Evolutionary conservation across 2,888 invertebrate genomes (phyloP).

Genomic region (Lacanobia oleracea): DNA sequence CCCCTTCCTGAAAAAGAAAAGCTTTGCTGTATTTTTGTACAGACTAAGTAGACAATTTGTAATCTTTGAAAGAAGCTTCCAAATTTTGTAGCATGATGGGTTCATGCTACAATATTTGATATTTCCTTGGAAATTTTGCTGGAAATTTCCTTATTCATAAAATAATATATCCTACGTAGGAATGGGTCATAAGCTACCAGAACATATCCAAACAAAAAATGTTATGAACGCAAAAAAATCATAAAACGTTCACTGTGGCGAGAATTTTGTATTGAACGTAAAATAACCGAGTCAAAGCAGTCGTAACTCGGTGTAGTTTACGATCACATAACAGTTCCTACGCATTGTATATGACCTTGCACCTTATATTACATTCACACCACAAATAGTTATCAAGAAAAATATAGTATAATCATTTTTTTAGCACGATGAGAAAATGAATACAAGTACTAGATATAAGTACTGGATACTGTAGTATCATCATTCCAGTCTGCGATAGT

Average conservation of each 20-base stretch:
- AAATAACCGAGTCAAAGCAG: constrained; percentile 41
- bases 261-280: constrained; percentile 39
- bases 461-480: no score
- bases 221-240: constrained; percentile 27
- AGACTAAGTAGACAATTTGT: background rate
- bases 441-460: background rate
- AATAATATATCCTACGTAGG: background rate
- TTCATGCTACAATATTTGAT: no score
- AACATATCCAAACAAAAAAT: constrained; percentile 4
- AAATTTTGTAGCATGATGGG: background rate
- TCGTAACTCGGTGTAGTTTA: constrained; percentile 51
- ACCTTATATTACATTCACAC: constrained; percentile 19
- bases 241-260: constrained; percentile 27
- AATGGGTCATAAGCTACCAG: background rate
- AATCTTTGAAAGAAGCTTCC: background rate
- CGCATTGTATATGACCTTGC: constrained; percentile 31
- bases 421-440: background rate
- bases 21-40: background rate
- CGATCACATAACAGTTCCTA: constrained; percentile 22
- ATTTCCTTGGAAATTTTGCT: no score
- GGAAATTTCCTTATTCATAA: background rate
- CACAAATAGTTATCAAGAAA: background rate
- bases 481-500: background rate
- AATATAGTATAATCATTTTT: background rate
- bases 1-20: constrained; percentile 56